phyloP scores from a whole-genome alignment of 2,888 invertebrate species.

The Scrobipalpa costella region DNA sequence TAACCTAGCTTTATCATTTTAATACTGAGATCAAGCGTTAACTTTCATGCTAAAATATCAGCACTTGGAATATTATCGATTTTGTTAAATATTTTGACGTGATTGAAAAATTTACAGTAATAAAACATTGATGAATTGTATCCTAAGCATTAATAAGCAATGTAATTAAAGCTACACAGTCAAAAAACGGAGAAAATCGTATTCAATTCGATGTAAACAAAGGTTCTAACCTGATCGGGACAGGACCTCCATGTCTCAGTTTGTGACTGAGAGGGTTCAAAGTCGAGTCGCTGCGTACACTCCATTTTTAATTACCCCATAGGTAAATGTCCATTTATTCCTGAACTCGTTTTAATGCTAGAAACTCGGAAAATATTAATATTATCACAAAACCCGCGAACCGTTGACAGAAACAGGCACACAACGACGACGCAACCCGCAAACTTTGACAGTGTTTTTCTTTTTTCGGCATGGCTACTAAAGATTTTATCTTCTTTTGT shows the following conservation, averaged over 20 bases:
- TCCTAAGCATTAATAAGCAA: neutral
- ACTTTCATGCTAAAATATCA: too few species aligned
- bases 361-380: neutral
- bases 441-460: neutral
- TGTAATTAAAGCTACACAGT: neutral
- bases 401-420: neutral
- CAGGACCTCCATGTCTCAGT: constrained; percentile 37
- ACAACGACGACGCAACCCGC: constrained; percentile 18
- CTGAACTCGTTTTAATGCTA: neutral
- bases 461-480: neutral
- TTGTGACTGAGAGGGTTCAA: constrained; percentile 46
- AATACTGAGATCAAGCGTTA: too few species aligned
- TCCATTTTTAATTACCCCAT: constrained; percentile 49
- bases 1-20: too few species aligned
- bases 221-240: constrained; percentile 60
- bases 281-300: constrained; percentile 65
- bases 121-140: neutral
- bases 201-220: constrained; percentile 11
- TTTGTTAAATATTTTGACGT: neutral
- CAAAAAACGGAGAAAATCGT: neutral
- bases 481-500: neutral
- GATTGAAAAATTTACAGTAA: neutral
- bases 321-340: neutral
- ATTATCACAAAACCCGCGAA: constrained; percentile 19
- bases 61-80: too few species aligned